Base-by-base conservation (phyloP, 2,113 vertebrate species). In the Microtus ochrogaster region DNA sequence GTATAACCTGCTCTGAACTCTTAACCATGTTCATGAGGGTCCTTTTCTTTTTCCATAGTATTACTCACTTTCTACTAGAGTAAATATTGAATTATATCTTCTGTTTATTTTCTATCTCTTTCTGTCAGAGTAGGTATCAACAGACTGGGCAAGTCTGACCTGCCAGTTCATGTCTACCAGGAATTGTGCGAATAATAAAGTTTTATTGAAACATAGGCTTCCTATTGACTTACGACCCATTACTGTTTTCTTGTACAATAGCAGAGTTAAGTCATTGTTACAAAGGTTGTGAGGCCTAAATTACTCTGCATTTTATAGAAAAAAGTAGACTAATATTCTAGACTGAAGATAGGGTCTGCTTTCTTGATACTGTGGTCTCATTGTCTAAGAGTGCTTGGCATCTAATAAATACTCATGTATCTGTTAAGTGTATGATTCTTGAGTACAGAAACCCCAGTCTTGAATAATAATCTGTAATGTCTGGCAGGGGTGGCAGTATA, bases 181-280 rank as follows among this genome's bases (percentile, higher is more conserved):
- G 79, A 39, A 78, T 94, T 95, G 47, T 89, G 17, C 58, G 55
- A 93, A 74, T 94, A 76, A 52, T 90, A 55, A 63, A 74, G 1
- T 79, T 90, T 95, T 89, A n/a, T 39, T 68, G 74, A 36, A 73
- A 93, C 52, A 85, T 77, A 92, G 36, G 39, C 19, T 28, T 8
- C 65, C 92, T 92, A 92, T 77, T 96, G 83, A 78, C 26, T 66
- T 81, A 76, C 72, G 84, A 78, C 30, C 36, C 63, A 17, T 87
- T 87, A 89, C 8, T 96, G 30, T 39, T 96, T 95, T 92, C 36
- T 19, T 44, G 11, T 12, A 66, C 90, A 66, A 61, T 28, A 39
- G 44, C 52, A 93, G n/a, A 85, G 33, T 82, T 93, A 95, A 91
- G 7, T 87, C 87, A 79, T 74, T 92, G 81, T 87, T 58, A 95